A percentile compares a stretch with the other conserved stretches of the same genome.
phyloP scores from a whole-genome alignment of 1,140 invertebrate species.

The Drosophila albomicans region DNA sequence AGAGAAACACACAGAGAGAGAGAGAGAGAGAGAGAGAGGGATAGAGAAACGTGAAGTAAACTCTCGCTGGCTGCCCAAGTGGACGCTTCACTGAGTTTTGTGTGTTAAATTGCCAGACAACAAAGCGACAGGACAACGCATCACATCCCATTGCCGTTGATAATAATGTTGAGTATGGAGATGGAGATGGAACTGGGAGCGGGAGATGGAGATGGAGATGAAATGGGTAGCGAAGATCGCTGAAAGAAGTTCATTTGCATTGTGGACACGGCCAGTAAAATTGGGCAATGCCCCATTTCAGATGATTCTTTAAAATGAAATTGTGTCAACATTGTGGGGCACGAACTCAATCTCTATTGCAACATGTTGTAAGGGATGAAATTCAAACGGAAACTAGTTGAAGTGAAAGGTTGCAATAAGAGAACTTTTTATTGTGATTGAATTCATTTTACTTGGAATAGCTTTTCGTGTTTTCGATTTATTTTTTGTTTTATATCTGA shows the following conservation, averaged over 20 bases:
- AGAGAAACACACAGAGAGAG: conserved; percentile 50
- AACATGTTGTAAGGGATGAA: not conserved
- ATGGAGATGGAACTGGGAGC: not conserved
- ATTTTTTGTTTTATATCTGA: too few species aligned
- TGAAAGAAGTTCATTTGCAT: conserved; percentile 79
- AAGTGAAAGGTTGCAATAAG: not conserved
- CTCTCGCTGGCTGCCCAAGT: conserved; percentile 70
- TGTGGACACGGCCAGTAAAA: conserved; percentile 70
- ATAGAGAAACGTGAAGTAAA: conserved; percentile 57
- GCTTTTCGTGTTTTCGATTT: not conserved
- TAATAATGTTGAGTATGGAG: conserved; percentile 23
- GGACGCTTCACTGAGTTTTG: conserved; percentile 75
- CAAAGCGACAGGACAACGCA: conserved; percentile 26
- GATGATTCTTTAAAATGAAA: conserved; percentile 51
- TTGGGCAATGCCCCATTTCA: conserved; percentile 59
- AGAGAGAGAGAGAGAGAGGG: not conserved
- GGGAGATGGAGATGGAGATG: too few species aligned
- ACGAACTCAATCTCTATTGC: not conserved
- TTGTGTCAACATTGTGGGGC: conserved; percentile 32
- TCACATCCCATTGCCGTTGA: conserved; percentile 15
- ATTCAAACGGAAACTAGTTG: conserved; percentile 1
- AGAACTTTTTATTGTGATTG: not conserved
- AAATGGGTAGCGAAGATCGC: conserved; percentile 32
- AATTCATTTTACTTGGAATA: not conserved
- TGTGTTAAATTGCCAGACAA: conserved; percentile 78